These are phyloP conservation scores for Pseudomyrmex sp. DNA, from an alignment of 1,140 invertebrate species.

Conservation along the genomic window DNA sequence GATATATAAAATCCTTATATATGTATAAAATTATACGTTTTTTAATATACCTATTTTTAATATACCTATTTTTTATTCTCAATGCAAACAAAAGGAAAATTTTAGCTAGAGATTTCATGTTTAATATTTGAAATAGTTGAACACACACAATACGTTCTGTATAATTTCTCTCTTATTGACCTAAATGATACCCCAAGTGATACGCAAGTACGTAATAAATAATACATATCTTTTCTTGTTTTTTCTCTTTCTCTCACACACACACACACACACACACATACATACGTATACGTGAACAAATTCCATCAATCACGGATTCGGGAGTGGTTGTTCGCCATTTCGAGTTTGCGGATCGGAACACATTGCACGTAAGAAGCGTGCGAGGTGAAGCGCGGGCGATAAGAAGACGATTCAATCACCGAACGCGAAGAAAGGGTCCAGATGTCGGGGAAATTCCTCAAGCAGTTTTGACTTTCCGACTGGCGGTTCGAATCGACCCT, in stretches of 20 bases:
- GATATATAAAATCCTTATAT: too few relatives aligned
- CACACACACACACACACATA: too few relatives aligned
- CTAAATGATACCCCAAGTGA: too few relatives aligned
- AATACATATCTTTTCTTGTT: neutral
- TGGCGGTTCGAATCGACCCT: conserved; percentile 24
- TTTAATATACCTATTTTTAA: neutral
- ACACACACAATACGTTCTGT: neutral
- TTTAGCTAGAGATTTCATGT: neutral
- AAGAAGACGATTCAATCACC: conserved; percentile 51
- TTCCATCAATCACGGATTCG: conserved; percentile 13
- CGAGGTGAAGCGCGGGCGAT: conserved; percentile 7
- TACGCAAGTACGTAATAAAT: too few relatives aligned
- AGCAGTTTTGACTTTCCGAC: conserved; percentile 47
- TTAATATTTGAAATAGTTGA: neutral
- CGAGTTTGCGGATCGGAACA: conserved; percentile 10
- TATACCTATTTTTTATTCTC: neutral
- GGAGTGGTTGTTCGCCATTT: conserved; percentile 40
- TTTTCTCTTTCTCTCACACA: neutral
- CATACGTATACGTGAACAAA: neutral
- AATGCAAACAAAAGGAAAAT: neutral
- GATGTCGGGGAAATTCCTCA: conserved; percentile 39
- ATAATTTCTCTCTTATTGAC: neutral
- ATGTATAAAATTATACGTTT: neutral
- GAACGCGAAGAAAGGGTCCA: conserved; percentile 17
- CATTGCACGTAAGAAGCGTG: conserved; percentile 10